A percentile compares a stretch with the other conserved stretches of the same genome.
Conservation (phyloP, 2,113 vertebrate genomes). For the Falco punctatus region DNA sequence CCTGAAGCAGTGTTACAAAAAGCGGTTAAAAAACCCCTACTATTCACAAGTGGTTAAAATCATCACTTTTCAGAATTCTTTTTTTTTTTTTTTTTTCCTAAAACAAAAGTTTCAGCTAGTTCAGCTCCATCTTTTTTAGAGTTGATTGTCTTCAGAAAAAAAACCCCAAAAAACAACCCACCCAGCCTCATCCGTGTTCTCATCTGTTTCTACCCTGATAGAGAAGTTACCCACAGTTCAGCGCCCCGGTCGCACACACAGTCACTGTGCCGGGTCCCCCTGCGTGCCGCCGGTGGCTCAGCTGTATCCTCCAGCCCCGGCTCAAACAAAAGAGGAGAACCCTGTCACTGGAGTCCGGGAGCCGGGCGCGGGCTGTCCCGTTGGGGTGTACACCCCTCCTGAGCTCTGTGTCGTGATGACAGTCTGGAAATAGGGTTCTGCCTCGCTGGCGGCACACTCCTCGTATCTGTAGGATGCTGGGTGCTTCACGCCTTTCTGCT, state of each 20-base stretch:
- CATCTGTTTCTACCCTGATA: slow-evolving; percentile 64
- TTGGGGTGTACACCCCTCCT: slow-evolving; percentile 89
- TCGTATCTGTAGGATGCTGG: slow-evolving; percentile 83
- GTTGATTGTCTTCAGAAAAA: slow-evolving; percentile 73
- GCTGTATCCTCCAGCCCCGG: background rate
- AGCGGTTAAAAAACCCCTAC: slow-evolving; percentile 70
- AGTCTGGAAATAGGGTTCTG: slow-evolving; percentile 89
- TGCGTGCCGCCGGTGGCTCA: background rate
- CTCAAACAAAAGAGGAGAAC: slow-evolving; percentile 97
- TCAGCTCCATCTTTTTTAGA: slow-evolving; percentile 55
- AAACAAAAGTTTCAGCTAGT: slow-evolving; percentile 62
- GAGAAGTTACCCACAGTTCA: slow-evolving; percentile 60
- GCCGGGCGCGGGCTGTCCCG: slow-evolving; percentile 84
- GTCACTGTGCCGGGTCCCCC: background rate
- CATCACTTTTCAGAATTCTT: slow-evolving; percentile 51
- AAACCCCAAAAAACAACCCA: background rate
- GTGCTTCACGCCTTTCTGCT: slow-evolving; percentile 85
- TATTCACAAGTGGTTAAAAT: slow-evolving; percentile 74
- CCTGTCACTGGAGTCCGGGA: slow-evolving; percentile 93
- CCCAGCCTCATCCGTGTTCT: slow-evolving; percentile 47
- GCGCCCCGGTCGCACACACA: background rate
- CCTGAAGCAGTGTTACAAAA: slow-evolving; percentile 78
- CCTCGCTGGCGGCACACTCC: slow-evolving; percentile 82
- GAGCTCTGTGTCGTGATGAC: slow-evolving; percentile 95
- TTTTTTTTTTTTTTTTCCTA: slow-evolving; percentile 20